Evolutionary conservation across 2,113 vertebrate species (phyloP), one percentile per base, ranked within the genome.

Genomic region (Poeciliopsis retropinna): DNA sequence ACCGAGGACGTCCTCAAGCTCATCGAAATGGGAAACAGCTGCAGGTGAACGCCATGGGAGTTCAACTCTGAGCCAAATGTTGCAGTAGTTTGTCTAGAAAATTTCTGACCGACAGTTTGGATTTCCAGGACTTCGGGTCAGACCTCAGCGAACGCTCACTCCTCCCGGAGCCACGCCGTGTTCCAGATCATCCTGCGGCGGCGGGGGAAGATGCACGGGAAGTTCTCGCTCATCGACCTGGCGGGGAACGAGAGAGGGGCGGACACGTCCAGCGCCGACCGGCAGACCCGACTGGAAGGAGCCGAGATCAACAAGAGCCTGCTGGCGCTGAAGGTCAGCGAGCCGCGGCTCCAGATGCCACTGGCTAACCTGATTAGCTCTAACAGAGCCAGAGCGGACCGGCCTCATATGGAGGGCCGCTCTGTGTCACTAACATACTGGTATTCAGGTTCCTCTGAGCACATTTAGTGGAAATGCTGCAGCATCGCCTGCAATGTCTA

Each of bases 261-360:
- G 3, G 98, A 99, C 88, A 99, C 97, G 1, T 98, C 96, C 3
- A 99, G 97, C 78, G 97, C 98, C 0, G 98, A 99, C 85, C 95
- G 98, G 12, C 97, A 98, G 95, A 99, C 98, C 0, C 94, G 97
- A 34, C 95, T 99, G 61, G 98, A 99, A 93, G 98, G 98, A 83
- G 98, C 97, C 0, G 98, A 99, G 94, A 99, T 99, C 92, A 99
- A 99, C 93, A 99, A 99, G 93, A 99, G 98, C 90, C 95, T 99
- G 93, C 94, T 99, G 93, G 98, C 98, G 62, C 95, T 99, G 63
- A 99, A 99, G 97, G 98, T 98, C 32, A 19, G 54, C 2, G 1
- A 29, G 32, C 54, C 57, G n/a, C 13, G 51, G 4, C 19, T 22
- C 9, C 22, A 64, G 0, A 70, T n/a, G n/a, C 41, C 41, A n/a